Percentiles rank a stretch among this genome's conserved stretches.
Conservation (phyloP, 1,140 invertebrate species). For the Brachionus paranguensis region DNA sequence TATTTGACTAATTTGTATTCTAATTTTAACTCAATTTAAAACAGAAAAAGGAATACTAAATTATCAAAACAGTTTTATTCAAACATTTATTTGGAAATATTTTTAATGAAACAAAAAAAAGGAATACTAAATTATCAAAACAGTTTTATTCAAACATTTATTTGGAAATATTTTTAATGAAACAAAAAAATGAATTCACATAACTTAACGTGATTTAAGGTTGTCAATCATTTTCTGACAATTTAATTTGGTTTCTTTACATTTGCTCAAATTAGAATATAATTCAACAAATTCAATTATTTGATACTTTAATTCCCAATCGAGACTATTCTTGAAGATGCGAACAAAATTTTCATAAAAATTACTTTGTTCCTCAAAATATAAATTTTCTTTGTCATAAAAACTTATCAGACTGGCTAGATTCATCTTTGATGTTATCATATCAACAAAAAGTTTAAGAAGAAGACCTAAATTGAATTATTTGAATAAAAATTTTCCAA, state of each 20-base stretch:
- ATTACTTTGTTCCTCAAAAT: background rate
- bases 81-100: no score
- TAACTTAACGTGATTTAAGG: background rate
- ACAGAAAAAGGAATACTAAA: no score
- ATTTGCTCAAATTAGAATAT: background rate
- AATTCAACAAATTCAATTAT: background rate
- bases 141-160: no score
- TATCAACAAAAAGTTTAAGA: background rate
- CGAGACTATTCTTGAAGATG: background rate
- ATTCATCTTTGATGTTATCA: background rate
- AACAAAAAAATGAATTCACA: background rate
- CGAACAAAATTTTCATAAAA: background rate
- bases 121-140: no score
- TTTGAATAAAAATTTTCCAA: background rate
- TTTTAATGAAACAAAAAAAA: no score
- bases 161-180: no score
- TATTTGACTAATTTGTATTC: no score
- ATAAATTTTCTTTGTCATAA: background rate
- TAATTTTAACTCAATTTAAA: no score
- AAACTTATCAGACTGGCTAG: background rate
- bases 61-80: no score
- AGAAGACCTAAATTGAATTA: background rate
- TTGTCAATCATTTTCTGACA: background rate
- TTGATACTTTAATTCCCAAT: background rate
- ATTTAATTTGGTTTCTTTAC: background rate